Evolutionary conservation across 2,797 vertebrate species (phyloP), one percentile per base, ranked within the genome.

Genomic region (Notolabrus celidotus): DNA sequence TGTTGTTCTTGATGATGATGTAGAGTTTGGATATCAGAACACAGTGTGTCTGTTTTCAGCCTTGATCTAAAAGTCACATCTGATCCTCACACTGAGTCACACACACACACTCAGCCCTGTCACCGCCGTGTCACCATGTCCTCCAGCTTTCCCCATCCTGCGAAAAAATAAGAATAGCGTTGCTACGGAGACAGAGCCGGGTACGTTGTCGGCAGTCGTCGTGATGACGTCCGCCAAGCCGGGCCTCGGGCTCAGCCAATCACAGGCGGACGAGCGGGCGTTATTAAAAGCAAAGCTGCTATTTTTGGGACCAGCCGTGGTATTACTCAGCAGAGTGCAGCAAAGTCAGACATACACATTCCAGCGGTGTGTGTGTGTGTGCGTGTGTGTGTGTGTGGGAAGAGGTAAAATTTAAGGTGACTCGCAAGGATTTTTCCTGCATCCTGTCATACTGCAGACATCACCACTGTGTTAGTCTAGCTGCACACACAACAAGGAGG

Each of bases 261-360:
- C 27, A 79, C 39, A 4, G 67, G 63, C 7, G 67, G 67, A 67
- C 67, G 43, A 58, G 79, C 65, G 34, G 77, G 42, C 23, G 9
- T 57, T 84, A 83, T 69, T 73, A 79, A 80, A 80, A 67, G 80
- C 77, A 42, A 74, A 67, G 84, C 80, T 84, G 78, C 88, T 93
- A 90, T 92, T 92, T 92, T 89, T 67, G 86, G 80, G 67, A 25
- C 12, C 8, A 45, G 47, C 43, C 38, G 25, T 85, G 71, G 86
- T 81, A 65, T 92, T 88, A 89, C 76, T 88, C 79, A 85, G 79
- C 87, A 84, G 77, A 86, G 83, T 68, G 74, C 59, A 68, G 75
- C 83, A 80, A 74, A 85, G 79, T 83, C 77, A 83, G 71, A 68
- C 12, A 14, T 34, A 38, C 76, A 65, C 53, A 39, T 69, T 84